phyloP scores from a whole-genome alignment of 64 coral and sea anemone species.

The Pocillopora damicornis region DNA sequence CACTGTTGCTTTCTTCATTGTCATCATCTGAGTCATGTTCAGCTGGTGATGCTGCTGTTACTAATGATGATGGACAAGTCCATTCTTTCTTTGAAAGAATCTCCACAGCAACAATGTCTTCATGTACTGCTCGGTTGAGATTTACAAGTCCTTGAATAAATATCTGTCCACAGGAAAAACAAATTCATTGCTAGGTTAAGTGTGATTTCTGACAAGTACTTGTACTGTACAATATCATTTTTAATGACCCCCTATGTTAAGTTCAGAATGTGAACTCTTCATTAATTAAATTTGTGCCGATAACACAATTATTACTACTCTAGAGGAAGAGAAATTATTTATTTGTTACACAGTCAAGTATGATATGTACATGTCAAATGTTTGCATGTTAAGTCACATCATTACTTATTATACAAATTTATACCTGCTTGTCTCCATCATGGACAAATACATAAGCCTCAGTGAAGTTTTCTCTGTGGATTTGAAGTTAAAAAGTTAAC shows the following conservation, averaged over 20 bases:
- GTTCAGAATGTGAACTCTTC: too few species aligned
- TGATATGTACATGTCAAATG: background rate
- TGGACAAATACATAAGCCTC: conserved; percentile 81
- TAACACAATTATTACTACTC: too few species aligned
- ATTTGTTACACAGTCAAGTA: too few species aligned
- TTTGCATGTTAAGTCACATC: too few species aligned
- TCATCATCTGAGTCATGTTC: conserved; percentile 51
- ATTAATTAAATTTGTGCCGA: too few species aligned
- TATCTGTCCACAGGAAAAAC: conserved; percentile 44
- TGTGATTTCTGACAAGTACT: background rate
- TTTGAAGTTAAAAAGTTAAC: background rate
- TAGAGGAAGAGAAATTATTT: too few species aligned
- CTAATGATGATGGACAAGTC: conserved; percentile 80
- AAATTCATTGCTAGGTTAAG: background rate
- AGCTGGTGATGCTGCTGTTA: conserved; percentile 48
- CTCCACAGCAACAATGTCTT: conserved; percentile 88
- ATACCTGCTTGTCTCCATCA: conserved; percentile 78
- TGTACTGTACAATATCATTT: background rate
- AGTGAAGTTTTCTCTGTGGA: conserved; percentile 87
- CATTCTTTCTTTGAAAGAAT: conserved; percentile 74
- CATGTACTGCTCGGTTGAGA: conserved; percentile 91
- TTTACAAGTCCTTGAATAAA: conserved; percentile 93
- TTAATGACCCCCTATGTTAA: too few species aligned
- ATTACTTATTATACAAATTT: background rate
- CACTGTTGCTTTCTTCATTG: conserved; percentile 28